A percentile compares a stretch with the other conserved stretches of the same genome.
Conservation (phyloP, 2,113 vertebrate species). For the Rhodinocichla rosea region DNA sequence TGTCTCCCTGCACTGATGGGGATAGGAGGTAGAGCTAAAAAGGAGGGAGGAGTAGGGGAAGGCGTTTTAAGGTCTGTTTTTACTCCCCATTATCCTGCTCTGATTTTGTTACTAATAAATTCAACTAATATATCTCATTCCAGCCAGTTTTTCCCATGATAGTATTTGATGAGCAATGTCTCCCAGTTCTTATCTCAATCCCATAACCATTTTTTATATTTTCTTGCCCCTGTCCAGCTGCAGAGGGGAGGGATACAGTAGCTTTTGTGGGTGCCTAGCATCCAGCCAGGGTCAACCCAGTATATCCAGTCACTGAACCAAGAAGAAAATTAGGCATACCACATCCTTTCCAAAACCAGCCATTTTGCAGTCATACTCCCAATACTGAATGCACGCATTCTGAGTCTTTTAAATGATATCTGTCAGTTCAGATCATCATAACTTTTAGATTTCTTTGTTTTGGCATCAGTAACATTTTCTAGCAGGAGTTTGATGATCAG, state of each 20-base stretch:
- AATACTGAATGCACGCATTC: rapidly evolving
- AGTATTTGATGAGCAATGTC: neutral
- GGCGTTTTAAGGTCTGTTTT: neutral
- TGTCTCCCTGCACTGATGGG: neutral
- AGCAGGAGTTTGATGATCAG: neutral
- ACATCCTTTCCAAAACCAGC: neutral
- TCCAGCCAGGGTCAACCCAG: neutral
- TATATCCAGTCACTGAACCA: neutral
- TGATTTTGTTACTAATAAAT: neutral
- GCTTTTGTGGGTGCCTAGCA: neutral
- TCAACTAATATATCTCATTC: neutral
- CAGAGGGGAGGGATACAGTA: neutral
- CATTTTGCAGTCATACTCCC: neutral
- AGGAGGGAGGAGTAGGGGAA: neutral
- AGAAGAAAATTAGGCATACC: neutral
- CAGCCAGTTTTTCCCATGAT: neutral
- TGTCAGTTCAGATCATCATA: neutral
- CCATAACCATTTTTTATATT: neutral
- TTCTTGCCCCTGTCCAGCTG: neutral
- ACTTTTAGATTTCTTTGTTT: neutral
- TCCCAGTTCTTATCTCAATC: neutral
- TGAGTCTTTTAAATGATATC: neutral
- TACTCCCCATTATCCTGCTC: neutral
- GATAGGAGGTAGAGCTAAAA: neutral
- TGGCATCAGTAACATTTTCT: neutral